These are phyloP conservation scores for Rhodinocichla rosea DNA, from an alignment of 2,113 vertebrate genomes.

Conservation along the genomic window DNA sequence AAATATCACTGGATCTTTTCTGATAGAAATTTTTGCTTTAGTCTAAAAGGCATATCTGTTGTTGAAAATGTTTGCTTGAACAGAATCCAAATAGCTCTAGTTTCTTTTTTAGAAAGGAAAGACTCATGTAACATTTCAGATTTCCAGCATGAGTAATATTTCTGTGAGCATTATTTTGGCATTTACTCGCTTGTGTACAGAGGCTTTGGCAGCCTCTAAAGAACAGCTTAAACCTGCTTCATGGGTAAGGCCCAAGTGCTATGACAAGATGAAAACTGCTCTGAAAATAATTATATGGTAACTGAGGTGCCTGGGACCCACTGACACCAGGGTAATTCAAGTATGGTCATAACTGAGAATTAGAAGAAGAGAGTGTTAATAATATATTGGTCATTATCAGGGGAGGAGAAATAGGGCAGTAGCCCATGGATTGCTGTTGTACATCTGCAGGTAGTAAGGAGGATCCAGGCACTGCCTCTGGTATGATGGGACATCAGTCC, in stretches of 20 bases:
- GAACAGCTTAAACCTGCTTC: not conserved
- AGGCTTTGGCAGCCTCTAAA: not conserved
- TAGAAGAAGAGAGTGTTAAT: not conserved
- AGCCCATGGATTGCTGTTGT: not conserved
- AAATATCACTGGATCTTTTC: not conserved
- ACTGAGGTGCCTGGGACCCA: not conserved
- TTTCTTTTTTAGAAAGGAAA: not conserved
- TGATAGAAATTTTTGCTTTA: not conserved
- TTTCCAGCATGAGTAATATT: conserved; percentile 36
- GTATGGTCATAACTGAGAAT: not conserved
- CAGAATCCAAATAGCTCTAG: not conserved
- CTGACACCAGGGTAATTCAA: not conserved
- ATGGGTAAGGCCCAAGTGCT: not conserved
- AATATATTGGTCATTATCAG: not conserved
- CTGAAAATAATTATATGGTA: not conserved
- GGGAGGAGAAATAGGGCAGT: not conserved
- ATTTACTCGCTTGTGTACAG: not conserved
- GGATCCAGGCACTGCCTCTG: not conserved
- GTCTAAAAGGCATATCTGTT: not conserved
- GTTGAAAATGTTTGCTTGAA: conserved; percentile 14
- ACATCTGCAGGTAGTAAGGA: not conserved
- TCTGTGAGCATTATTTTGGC: conserved; percentile 6
- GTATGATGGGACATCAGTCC: fast-evolving
- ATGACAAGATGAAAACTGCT: not conserved
- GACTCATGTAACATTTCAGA: conserved; percentile 2